Percentiles rank a stretch among this genome's conserved stretches.
These are phyloP conservation scores for Tanytarsus gracilentus DNA, from an alignment of 2,888 invertebrate genomes.

Conservation along the genomic window DNA sequence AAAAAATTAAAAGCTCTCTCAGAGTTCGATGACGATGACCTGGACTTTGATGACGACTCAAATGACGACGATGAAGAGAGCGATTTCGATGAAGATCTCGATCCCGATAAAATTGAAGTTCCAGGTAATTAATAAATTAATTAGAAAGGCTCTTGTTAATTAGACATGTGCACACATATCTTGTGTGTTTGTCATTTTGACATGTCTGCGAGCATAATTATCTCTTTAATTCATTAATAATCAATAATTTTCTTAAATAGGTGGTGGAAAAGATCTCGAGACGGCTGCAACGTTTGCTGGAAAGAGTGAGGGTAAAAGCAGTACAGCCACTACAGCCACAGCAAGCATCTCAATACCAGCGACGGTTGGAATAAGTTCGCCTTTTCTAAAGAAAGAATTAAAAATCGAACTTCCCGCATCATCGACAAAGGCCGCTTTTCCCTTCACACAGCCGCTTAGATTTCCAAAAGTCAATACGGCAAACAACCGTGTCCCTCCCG, in stretches of 20 bases:
- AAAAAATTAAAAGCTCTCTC: constrained; percentile 17
- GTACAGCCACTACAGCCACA: constrained; percentile 20
- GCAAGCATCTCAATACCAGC: constrained; percentile 1
- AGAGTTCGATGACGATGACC: constrained; percentile 22
- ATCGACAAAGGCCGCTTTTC: not conserved
- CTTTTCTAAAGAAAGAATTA: not conserved
- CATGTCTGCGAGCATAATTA: not conserved
- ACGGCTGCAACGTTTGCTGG: constrained; percentile 62
- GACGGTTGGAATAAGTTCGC: constrained; percentile 1
- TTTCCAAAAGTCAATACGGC: constrained; percentile 28
- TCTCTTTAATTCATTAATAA: not conserved
- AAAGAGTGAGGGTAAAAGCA: constrained; percentile 36
- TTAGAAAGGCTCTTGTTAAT: not conserved
- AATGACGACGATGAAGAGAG: constrained; percentile 49
- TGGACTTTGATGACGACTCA: constrained; percentile 40
- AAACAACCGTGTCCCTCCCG: constrained; percentile 22
- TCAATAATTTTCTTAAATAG: constrained; percentile 42
- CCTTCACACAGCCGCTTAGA: not conserved
- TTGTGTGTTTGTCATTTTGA: not conserved
- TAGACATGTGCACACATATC: not conserved
- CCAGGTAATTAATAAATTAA: constrained; percentile 56
- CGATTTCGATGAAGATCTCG: constrained; percentile 79
- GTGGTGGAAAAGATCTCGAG: constrained; percentile 77
- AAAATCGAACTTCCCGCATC: constrained; percentile 19
- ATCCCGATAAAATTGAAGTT: constrained; percentile 85